Percentiles rank a stretch among this genome's conserved stretches.
Conservation (phyloP, 2,797 vertebrate species). For the Rhabdomys pumilio region DNA sequence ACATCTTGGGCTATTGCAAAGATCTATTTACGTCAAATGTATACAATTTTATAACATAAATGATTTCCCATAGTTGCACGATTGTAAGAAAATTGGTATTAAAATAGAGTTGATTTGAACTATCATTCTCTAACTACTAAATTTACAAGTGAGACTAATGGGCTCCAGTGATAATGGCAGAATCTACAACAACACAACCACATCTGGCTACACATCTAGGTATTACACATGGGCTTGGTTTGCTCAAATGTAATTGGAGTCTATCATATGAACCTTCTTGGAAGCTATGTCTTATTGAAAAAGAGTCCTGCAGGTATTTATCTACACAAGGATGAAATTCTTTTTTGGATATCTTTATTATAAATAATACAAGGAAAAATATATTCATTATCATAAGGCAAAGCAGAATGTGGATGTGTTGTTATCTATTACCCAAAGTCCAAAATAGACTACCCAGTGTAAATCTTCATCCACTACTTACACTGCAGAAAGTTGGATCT, state of each 20-base stretch:
- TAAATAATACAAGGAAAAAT: neutral
- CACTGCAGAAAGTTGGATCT: neutral
- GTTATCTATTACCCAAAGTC: too few species aligned
- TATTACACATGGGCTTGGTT: neutral
- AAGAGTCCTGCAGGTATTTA: neutral
- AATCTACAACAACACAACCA: neutral
- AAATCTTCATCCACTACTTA: neutral
- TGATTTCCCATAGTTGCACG: neutral
- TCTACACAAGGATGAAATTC: neutral
- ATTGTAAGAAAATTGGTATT: neutral
- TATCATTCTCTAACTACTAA: neutral
- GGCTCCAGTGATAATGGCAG: neutral
- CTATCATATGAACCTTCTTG: neutral
- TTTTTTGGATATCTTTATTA: neutral
- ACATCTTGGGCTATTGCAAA: neutral
- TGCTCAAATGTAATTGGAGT: neutral
- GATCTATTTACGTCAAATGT: conserved; percentile 41
- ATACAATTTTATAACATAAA: conserved; percentile 17
- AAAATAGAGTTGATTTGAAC: conserved; percentile 20
- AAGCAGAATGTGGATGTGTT: neutral
- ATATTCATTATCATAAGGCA: neutral
- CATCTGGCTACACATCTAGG: neutral
- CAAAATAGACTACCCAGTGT: too few species aligned
- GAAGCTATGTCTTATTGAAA: neutral
- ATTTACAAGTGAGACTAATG: neutral